Evolutionary conservation across 2,113 vertebrate genomes (phyloP).

Genomic region (Speoplatyrhinus poulsoni): DNA sequence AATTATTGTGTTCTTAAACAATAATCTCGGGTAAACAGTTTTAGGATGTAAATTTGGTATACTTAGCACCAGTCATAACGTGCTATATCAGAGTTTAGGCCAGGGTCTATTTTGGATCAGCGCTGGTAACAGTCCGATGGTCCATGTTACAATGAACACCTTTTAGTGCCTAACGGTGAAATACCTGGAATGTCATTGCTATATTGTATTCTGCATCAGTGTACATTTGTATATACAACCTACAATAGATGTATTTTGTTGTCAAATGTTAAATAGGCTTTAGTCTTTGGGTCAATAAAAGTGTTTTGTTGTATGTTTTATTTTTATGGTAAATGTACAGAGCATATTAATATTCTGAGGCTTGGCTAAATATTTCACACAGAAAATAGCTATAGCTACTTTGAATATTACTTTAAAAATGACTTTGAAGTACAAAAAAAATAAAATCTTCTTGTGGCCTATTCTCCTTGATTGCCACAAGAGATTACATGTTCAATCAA

Average conservation of each 20-base stretch:
- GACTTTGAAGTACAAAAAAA: not conserved
- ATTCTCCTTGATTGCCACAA: not conserved
- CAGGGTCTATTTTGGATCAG: slow-evolving; percentile 58
- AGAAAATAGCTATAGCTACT: not conserved
- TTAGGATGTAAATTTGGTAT: slow-evolving; percentile 16
- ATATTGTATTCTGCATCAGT: slow-evolving; percentile 61
- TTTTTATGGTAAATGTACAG: slow-evolving; percentile 47
- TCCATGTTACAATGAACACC: slow-evolving; percentile 72
- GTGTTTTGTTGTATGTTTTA: slow-evolving; percentile 49
- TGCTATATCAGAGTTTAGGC: slow-evolving; percentile 37
- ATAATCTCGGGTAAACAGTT: slow-evolving; percentile 45
- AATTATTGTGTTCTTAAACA: slow-evolving; percentile 20
- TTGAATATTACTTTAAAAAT: not conserved
- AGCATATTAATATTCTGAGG: slow-evolving; percentile 27
- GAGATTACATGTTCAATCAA: not conserved
- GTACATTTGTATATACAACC: slow-evolving; percentile 68
- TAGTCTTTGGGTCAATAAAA: slow-evolving; percentile 13
- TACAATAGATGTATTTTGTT: slow-evolving; percentile 46
- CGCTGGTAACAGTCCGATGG: slow-evolving; percentile 45
- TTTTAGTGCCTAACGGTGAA: slow-evolving; percentile 77
- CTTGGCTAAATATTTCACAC: not conserved
- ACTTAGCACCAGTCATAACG: not conserved
- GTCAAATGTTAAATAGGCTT: slow-evolving; percentile 44
- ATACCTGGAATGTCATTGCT: slow-evolving; percentile 75
- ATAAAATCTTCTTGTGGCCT: not conserved